Percentiles rank a stretch among this genome's conserved stretches.
Conservation (phyloP, 2,113 vertebrate genomes). For the Microcebus lehilahytsara region DNA sequence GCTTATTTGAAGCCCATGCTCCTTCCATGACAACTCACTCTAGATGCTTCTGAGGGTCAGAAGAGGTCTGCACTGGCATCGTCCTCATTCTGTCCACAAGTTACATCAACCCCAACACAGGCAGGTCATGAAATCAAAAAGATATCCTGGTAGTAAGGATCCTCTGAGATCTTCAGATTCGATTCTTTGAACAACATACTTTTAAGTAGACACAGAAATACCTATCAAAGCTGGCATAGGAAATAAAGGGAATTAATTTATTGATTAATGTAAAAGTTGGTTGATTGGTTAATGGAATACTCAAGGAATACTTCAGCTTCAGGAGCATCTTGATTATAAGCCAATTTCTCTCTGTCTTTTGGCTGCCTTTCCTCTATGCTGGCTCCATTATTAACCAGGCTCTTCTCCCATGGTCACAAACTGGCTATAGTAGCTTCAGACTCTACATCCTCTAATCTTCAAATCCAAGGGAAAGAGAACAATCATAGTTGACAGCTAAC, state of each 20-base stretch:
- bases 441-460: not conserved
- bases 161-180: not conserved
- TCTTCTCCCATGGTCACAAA: not conserved
- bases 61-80: not conserved
- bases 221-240: not conserved
- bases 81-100: not conserved
- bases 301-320: not conserved
- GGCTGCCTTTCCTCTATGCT: not conserved
- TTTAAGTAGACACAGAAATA: not conserved
- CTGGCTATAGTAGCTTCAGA: not conserved
- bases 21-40: not conserved
- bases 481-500: not conserved
- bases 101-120: not conserved
- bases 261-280: not conserved
- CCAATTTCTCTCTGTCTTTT: no score
- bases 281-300: not conserved
- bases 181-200: not conserved
- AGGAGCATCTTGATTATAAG: not conserved
- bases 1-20: not conserved
- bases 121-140: not conserved
- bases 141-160: not conserved
- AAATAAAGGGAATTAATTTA: constrained; percentile 1
- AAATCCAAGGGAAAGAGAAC: not conserved
- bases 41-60: not conserved
- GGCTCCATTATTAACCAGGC: not conserved